A percentile compares a stretch with the other conserved stretches of the same genome.
Conservation (phyloP, 2,113 vertebrate genomes). For the Heterochromis multidens region DNA sequence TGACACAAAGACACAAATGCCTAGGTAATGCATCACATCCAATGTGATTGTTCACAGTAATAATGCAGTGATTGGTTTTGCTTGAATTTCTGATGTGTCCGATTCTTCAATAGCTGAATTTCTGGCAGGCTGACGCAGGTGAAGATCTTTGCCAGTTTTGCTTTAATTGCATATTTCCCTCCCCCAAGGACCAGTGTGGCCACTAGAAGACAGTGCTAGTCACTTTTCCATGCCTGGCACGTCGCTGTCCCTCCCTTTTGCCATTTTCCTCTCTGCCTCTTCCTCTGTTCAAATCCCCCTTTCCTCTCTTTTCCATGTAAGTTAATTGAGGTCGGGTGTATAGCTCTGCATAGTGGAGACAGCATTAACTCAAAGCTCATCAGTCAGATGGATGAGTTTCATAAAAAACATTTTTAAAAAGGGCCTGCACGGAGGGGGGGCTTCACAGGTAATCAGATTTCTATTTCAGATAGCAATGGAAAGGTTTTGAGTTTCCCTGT, state of each 20-base stretch:
- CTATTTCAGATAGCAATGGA: conserved; percentile 48
- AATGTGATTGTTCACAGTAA: not conserved
- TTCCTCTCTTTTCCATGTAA: conserved; percentile 18
- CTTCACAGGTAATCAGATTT: conserved; percentile 55
- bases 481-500: conserved; percentile 10
- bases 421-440: not conserved
- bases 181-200: conserved; percentile 2
- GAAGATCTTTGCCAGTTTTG: conserved; percentile 12
- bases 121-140: not conserved
- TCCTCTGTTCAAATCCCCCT: not conserved
- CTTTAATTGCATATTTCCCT: conserved; percentile 48
- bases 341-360: conserved; percentile 18
- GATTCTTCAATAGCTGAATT: not conserved
- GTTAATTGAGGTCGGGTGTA: conserved; percentile 58
- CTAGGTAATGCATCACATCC: not conserved
- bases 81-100: not conserved
- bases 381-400: conserved; percentile 6
- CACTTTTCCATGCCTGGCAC: not conserved
- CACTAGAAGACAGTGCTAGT: not conserved
- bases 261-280: not conserved
- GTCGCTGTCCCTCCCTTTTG: not conserved
- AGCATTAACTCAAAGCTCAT: conserved; percentile 45
- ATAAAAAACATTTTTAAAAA: conserved; percentile 22
- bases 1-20: not conserved
- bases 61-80: not conserved